Evolutionary conservation across 1,140 invertebrate genomes (phyloP).

Genomic region (Hylaeus volcanicus): DNA sequence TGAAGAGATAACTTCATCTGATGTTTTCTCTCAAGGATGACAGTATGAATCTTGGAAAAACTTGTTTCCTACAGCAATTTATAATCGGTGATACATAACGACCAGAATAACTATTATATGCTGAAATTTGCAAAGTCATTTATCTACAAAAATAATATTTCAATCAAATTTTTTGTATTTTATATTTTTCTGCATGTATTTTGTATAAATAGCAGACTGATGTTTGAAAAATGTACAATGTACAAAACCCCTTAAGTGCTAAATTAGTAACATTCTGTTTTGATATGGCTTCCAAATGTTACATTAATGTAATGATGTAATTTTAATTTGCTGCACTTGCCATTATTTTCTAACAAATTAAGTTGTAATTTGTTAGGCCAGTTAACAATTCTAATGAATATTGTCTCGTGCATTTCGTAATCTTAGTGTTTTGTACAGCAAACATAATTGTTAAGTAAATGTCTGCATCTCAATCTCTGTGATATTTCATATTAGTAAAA

Average conservation of each 20-base stretch:
- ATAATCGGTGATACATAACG: constrained; percentile 15
- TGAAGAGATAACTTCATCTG: constrained; percentile 26
- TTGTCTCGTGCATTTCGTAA: background rate
- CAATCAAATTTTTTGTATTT: constrained; percentile 29
- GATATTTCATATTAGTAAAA: background rate
- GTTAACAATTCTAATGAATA: background rate
- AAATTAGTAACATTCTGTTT: background rate
- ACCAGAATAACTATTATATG: background rate
- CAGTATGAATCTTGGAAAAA: constrained; percentile 26
- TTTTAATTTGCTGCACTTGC: background rate
- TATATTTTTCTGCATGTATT: constrained; percentile 41
- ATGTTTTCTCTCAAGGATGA: constrained; percentile 38
- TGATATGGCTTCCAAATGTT: background rate
- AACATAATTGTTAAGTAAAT: background rate
- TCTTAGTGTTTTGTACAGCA: too few species aligned
- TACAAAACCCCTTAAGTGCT: constrained; percentile 27
- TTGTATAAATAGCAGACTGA: constrained; percentile 32
- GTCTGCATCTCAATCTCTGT: background rate
- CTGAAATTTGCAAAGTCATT: constrained; percentile 7
- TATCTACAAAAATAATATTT: constrained; percentile 1
- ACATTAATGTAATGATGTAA: background rate
- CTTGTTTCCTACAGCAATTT: background rate
- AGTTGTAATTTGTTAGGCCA: background rate
- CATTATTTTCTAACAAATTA: background rate
- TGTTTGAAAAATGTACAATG: background rate